phyloP scores from a whole-genome alignment of 2,113 vertebrate species.

The Blennius ocellaris region DNA sequence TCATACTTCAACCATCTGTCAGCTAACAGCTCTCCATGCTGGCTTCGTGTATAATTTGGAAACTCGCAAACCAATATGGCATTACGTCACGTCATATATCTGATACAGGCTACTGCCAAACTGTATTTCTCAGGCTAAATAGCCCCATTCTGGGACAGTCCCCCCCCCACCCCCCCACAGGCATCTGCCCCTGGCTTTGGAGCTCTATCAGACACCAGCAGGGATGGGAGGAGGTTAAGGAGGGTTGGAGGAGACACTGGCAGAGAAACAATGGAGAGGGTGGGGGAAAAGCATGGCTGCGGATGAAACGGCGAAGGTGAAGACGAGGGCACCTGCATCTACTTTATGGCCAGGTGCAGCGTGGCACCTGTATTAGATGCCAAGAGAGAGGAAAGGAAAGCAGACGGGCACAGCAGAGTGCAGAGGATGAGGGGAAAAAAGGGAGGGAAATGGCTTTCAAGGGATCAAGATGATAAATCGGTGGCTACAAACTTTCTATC shows the following conservation, averaged over 20 bases:
- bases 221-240: slow-evolving; percentile 39
- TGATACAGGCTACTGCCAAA: slow-evolving; percentile 33
- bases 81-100: slow-evolving; percentile 35
- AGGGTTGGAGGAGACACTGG: slow-evolving; percentile 7
- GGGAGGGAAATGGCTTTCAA: not conserved
- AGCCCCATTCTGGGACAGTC: slow-evolving; percentile 31
- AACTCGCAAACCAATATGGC: slow-evolving; percentile 37
- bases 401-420: not conserved
- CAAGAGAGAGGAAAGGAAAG: not conserved
- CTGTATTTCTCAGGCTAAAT: slow-evolving; percentile 44
- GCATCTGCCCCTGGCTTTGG: slow-evolving; percentile 42
- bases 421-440: not conserved
- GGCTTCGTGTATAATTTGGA: slow-evolving; percentile 55
- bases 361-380: not conserved
- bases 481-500: not conserved
- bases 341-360: not conserved
- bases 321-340: slow-evolving; percentile 7
- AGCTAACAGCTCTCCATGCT: slow-evolving; percentile 52
- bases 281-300: not conserved
- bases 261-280: not conserved
- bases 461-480: not conserved
- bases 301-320: slow-evolving; percentile 17
- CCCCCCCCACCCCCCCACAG: slow-evolving; percentile 2
- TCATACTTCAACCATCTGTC: slow-evolving; percentile 68
- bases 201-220: slow-evolving; percentile 33